phyloP scores from a whole-genome alignment of 1,140 invertebrate genomes.

The Dendroctonus ponderosae region DNA sequence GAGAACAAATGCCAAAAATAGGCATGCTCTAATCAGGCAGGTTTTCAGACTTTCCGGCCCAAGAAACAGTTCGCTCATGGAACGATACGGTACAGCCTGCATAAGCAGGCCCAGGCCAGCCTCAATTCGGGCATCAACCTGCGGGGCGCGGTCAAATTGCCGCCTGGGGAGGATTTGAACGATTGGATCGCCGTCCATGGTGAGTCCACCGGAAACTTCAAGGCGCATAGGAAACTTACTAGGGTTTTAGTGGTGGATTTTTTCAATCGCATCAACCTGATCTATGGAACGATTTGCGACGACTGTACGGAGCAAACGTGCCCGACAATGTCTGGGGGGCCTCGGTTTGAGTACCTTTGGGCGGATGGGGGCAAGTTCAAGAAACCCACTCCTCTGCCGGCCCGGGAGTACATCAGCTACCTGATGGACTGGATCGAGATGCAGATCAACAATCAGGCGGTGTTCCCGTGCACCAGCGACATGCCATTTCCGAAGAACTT shows the following conservation, averaged over 20 bases:
- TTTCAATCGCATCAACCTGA: constrained; percentile 93
- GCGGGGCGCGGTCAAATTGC: constrained; percentile 79
- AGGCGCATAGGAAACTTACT: not conserved
- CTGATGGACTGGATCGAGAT: constrained; percentile 94
- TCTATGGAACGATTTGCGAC: constrained; percentile 88
- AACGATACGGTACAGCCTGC: constrained; percentile 86
- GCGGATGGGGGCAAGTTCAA: constrained; percentile 81
- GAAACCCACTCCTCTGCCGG: constrained; percentile 84
- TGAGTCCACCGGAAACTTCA: constrained; percentile 47
- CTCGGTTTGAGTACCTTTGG: constrained; percentile 91
- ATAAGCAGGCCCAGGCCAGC: constrained; percentile 93
- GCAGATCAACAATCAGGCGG: constrained; percentile 87
- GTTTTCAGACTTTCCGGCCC: constrained; percentile 77
- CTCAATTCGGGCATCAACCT: constrained; percentile 93
- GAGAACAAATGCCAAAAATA: constrained; percentile 11
- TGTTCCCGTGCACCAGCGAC: constrained; percentile 61
- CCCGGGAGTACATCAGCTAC: constrained; percentile 81
- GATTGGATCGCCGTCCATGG: constrained; percentile 97
- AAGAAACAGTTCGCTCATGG: constrained; percentile 90
- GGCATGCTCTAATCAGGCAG: constrained; percentile 21
- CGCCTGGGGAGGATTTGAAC: constrained; percentile 82
- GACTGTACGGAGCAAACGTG: constrained; percentile 83
- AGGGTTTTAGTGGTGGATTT: constrained; percentile 83
- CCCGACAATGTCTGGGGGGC: constrained; percentile 89
- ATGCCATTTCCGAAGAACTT: constrained; percentile 90